phyloP scores from a whole-genome alignment of 2,797 vertebrate genomes.

The Mareca strepera region DNA sequence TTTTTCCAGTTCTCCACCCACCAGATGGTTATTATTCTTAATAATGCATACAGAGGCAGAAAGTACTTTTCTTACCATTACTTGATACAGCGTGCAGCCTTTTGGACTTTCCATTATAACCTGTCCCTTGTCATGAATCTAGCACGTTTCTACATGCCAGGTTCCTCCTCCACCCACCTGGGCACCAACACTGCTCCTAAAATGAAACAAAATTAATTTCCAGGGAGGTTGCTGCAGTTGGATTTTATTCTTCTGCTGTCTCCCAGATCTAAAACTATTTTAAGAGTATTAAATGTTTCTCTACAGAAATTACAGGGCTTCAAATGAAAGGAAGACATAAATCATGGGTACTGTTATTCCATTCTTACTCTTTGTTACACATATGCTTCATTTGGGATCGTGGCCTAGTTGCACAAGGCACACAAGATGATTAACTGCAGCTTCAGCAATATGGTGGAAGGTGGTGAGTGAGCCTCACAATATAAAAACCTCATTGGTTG shows the following conservation, averaged over 20 bases:
- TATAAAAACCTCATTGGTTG: background rate
- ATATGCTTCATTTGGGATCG: background rate
- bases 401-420: background rate
- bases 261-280: constrained; percentile 2
- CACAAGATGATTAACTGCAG: background rate
- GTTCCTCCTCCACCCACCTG: background rate
- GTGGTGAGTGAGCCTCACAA: background rate
- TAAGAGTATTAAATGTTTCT: background rate
- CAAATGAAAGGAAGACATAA: constrained; percentile 1
- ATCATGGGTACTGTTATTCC: background rate
- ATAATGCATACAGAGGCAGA: background rate
- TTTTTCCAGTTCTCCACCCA: constrained; percentile 18
- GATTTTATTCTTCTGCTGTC: background rate
- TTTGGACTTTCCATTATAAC: background rate
- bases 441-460: background rate
- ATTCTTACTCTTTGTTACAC: background rate
- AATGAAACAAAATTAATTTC: constrained; percentile 1
- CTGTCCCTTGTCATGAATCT: background rate
- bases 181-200: background rate
- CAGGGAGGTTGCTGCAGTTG: background rate
- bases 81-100: background rate
- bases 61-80: constrained; percentile 3
- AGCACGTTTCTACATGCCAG: background rate
- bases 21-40: constrained; percentile 24
- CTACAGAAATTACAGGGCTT: background rate